Percentiles rank a stretch among this genome's conserved stretches.
These are phyloP conservation scores for Cydia pomonella DNA, from an alignment of 1,140 invertebrate species.

Conservation along the genomic window DNA sequence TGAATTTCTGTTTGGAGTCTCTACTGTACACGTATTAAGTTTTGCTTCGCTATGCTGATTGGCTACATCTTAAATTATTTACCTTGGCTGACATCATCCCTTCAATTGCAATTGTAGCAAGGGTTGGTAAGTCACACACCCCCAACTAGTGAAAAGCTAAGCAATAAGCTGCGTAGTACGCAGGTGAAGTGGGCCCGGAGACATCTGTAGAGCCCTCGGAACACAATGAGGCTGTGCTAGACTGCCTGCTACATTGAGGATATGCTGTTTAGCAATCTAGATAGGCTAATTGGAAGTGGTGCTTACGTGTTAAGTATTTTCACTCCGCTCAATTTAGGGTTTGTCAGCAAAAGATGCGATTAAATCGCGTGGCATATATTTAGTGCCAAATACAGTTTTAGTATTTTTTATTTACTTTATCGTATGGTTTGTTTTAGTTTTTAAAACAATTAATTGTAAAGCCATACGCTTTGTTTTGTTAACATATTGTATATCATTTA, in stretches of 20 bases:
- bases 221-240: slow-evolving; percentile 9
- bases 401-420: background rate
- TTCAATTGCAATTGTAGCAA: background rate
- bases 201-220: slow-evolving; percentile 23
- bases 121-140: background rate
- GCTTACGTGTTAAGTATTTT: background rate
- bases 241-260: background rate
- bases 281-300: slow-evolving; percentile 22
- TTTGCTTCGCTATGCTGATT: too few species aligned
- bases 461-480: too few species aligned
- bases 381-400: background rate
- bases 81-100: background rate
- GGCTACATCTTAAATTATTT: background rate
- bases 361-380: background rate
- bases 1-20: too few species aligned
- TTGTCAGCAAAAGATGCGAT: background rate
- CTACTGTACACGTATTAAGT: too few species aligned
- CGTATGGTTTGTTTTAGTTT: too few species aligned
- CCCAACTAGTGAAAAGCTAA: background rate
- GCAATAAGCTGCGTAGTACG: slow-evolving; percentile 3
- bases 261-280: slow-evolving; percentile 23
- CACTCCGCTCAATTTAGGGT: background rate
- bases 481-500: too few species aligned
- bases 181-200: slow-evolving; percentile 1
- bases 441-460: too few species aligned